phyloP scores from a whole-genome alignment of 2,888 invertebrate species.

The Melanargia galathea region DNA sequence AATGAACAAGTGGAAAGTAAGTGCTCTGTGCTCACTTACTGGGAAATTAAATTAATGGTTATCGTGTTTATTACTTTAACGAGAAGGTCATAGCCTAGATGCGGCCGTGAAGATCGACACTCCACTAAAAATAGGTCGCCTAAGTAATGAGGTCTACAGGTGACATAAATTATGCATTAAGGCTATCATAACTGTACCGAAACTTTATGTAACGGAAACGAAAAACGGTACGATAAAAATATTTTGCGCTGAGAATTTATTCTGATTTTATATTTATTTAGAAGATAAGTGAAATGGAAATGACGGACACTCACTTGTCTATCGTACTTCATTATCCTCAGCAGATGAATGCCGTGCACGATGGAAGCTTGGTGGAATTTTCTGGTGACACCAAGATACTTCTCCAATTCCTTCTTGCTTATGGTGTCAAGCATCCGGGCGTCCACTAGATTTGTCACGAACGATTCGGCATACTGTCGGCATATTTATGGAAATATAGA shows the following conservation, averaged over 20 bases:
- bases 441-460: constrained; percentile 94
- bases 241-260: too few relatives aligned
- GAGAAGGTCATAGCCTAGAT: constrained; percentile 21
- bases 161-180: constrained; percentile 11
- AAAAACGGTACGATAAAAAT: background rate
- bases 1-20: background rate
- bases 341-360: constrained; percentile 95
- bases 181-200: background rate
- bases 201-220: background rate
- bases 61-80: constrained; percentile 4
- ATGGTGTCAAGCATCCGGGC: constrained; percentile 96
- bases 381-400: constrained; percentile 94
- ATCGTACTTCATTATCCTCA: constrained; percentile 96
- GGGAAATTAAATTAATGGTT: constrained; percentile 14
- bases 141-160: constrained; percentile 30
- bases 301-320: constrained; percentile 84
- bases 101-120: constrained; percentile 22
- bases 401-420: constrained; percentile 96
- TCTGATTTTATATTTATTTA: too few relatives aligned
- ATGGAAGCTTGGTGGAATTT: constrained; percentile 98
- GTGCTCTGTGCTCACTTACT: background rate
- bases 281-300: background rate
- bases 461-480: constrained; percentile 91
- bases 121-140: constrained; percentile 22
- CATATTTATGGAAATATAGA: constrained; percentile 10